A percentile compares a stretch with the other conserved stretches of the same genome.
These are phyloP conservation scores for Thunnus thynnus DNA, from an alignment of 2,113 vertebrate genomes.

Conservation along the genomic window DNA sequence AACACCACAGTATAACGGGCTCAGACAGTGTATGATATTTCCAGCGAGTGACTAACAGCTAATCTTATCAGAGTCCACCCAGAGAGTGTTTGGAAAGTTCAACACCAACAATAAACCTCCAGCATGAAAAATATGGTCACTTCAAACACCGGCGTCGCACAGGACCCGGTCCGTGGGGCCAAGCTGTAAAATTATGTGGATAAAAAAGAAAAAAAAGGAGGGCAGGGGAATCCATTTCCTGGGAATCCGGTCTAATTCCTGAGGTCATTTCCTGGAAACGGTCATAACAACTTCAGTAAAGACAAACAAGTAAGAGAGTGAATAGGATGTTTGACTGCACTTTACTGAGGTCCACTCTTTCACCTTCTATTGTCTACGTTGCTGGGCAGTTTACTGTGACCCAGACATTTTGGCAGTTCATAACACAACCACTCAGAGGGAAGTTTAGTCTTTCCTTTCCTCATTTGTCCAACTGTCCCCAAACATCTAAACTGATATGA, in stretches of 20 bases:
- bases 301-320: conserved; percentile 75
- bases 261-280: conserved; percentile 84
- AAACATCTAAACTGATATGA: background rate
- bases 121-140: conserved; percentile 48
- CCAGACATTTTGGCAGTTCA: conserved; percentile 62
- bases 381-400: conserved; percentile 64
- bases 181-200: conserved; percentile 8
- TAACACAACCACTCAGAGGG: conserved; percentile 37
- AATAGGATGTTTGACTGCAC: conserved; percentile 73
- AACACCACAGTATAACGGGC: conserved; percentile 56
- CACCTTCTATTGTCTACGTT: conserved; percentile 80
- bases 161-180: conserved; percentile 9
- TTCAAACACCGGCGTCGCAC: conserved; percentile 20
- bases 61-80: conserved; percentile 75
- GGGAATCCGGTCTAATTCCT: conserved; percentile 58
- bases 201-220: conserved; percentile 4
- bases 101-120: conserved; percentile 58
- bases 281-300: conserved; percentile 75
- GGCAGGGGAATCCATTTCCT: conserved; percentile 75
- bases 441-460: conserved; percentile 19
- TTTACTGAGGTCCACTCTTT: conserved; percentile 57
- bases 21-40: conserved; percentile 69
- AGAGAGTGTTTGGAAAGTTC: conserved; percentile 71
- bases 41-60: conserved; percentile 72
- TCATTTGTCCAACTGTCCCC: conserved; percentile 12